Evolutionary conservation across 2,888 invertebrate species (phyloP).

Genomic region (Yponomeuta sedellus): DNA sequence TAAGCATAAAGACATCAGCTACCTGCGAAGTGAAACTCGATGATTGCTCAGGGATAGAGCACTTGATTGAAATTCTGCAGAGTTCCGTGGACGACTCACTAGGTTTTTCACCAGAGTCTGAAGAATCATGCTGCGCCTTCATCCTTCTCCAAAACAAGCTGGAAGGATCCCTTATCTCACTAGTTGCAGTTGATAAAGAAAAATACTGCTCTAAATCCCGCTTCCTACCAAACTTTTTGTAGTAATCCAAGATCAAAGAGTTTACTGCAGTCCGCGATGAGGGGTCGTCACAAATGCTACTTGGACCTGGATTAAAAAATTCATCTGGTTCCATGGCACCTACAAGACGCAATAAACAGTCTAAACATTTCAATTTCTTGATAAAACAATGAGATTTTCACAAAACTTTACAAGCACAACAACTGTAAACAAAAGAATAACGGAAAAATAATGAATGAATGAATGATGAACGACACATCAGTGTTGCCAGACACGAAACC

Average conservation of each 20-base stretch:
- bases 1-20: too few species aligned
- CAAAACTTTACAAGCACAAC: neutral
- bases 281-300: conserved; percentile 19
- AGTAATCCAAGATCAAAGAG: conserved; percentile 78
- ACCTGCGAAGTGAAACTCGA: conserved; percentile 35
- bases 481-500: too few species aligned
- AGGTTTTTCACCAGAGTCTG: conserved; percentile 57
- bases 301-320: conserved; percentile 6
- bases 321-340: conserved; percentile 20
- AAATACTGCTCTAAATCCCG: conserved; percentile 82
- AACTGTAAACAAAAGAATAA: conserved; percentile 14
- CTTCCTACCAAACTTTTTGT: conserved; percentile 80
- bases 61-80: conserved; percentile 62
- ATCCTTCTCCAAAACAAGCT: conserved; percentile 65
- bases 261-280: conserved; percentile 48
- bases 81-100: conserved; percentile 60
- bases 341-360: conserved; percentile 8
- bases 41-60: conserved; percentile 47
- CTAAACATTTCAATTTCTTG: conserved; percentile 7
- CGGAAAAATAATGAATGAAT: neutral
- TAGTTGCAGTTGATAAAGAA: conserved; percentile 64
- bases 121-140: conserved; percentile 59
- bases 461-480: neutral
- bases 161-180: conserved; percentile 55
- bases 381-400: neutral